Evolutionary conservation across 2,113 vertebrate genomes (phyloP).

Genomic region (human): DNA sequence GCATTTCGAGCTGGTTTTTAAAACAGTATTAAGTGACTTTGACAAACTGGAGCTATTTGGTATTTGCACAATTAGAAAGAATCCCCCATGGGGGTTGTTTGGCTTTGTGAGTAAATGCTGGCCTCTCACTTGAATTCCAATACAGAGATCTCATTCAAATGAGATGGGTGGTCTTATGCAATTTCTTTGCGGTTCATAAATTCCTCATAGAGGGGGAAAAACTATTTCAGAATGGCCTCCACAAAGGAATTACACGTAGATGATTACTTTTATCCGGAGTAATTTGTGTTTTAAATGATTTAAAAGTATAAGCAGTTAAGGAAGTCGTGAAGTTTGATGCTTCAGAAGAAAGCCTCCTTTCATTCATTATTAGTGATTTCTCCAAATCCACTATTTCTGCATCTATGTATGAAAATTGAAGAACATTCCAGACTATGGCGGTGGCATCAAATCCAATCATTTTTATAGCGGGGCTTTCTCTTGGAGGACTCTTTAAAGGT

Average conservation of each 20-base stretch:
- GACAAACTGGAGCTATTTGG: slow-evolving; percentile 60
- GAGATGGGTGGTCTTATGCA: slow-evolving; percentile 46
- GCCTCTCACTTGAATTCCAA: slow-evolving; percentile 48
- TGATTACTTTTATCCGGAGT: slow-evolving; percentile 34
- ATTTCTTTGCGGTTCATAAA: slow-evolving; percentile 65
- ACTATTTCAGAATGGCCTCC: slow-evolving; percentile 56
- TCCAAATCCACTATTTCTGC: neutral
- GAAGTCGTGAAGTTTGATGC: neutral
- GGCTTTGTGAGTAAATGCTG: slow-evolving; percentile 47
- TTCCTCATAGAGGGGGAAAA: slow-evolving; percentile 43
- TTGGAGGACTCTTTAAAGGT: neutral
- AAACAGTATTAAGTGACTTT: slow-evolving; percentile 66
- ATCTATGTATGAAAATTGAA: neutral
- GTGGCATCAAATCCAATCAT: neutral
- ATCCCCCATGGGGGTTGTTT: slow-evolving; percentile 10
- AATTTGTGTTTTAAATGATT: slow-evolving; percentile 14
- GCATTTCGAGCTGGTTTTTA: slow-evolving; percentile 39
- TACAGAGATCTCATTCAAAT: slow-evolving; percentile 49
- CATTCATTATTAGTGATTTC: neutral
- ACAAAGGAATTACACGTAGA: slow-evolving; percentile 27
- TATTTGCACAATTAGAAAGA: slow-evolving; percentile 65
- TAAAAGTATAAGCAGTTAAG: neutral
- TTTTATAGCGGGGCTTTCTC: neutral
- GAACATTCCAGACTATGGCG: neutral
- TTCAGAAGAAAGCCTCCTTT: neutral